A percentile compares a stretch with the other conserved stretches of the same genome.
phyloP scores from a whole-genome alignment of 1,140 invertebrate species.

The Nilaparvata lugens region DNA sequence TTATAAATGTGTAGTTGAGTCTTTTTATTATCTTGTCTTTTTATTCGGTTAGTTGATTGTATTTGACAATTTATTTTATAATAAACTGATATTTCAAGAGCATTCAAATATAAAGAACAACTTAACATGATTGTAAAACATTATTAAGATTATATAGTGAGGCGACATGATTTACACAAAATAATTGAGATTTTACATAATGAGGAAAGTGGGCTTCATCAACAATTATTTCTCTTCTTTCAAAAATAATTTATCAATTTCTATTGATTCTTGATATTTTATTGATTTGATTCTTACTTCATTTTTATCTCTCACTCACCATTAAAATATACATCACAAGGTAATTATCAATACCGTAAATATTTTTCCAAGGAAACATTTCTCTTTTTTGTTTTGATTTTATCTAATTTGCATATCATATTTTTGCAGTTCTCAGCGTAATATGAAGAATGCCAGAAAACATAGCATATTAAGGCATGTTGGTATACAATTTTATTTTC shows the following conservation, averaged over 20 bases:
- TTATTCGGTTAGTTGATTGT: no score
- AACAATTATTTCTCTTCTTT: neutral
- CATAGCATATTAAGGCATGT: neutral
- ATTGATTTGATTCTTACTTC: no score
- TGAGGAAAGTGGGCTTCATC: neutral
- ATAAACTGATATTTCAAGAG: no score
- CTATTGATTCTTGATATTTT: no score
- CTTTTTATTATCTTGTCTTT: no score
- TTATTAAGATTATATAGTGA: no score
- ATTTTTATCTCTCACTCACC: neutral
- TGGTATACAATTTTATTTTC: constrained; percentile 1
- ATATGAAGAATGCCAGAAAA: neutral
- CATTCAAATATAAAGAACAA: no score
- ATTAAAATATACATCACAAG: neutral
- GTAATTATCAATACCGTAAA: neutral
- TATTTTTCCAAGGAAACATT: neutral
- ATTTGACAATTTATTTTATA: no score
- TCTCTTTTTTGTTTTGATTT: neutral
- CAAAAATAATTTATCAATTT: neutral
- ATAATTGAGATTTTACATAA: no score
- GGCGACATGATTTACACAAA: no score
- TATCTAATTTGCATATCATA: neutral
- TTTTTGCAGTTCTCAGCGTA: constrained; percentile 18
- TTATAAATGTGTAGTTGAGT: no score
- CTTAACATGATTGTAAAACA: no score